Base-by-base conservation (phyloP, 2,113 vertebrate genomes). In the Mus spicilegus region DNA sequence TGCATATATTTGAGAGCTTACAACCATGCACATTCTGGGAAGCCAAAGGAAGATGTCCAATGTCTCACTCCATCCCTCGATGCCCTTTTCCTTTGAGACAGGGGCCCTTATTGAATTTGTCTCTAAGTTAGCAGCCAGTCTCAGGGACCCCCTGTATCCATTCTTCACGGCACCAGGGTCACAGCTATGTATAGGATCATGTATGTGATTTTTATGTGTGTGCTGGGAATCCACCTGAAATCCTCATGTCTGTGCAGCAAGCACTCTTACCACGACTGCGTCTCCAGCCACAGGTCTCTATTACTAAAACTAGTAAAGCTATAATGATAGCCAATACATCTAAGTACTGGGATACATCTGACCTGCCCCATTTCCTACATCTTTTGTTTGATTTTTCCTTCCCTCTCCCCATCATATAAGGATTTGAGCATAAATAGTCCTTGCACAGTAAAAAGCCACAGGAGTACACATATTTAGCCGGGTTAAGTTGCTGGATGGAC, bases 401-500 rank as follows among this genome's bases (percentile, higher is more conserved):
- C 54, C 9, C 3, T 33, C 3, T 22, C 75, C 39, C 0, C 14
- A 3, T 42, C 16, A 75, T 11, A 39, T 2, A 54, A 33, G 33
- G 0, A 1, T 80, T 94, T 76, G 14, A 70, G 16, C 22, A 84
- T 88, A 89, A 96, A 96, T 95, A 87, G 76, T 24, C 7, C 39
- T 69, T 49, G 22, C 51, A 69, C 5, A 28, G 8, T 94, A 49
- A 75, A 92, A 87, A 65, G 30, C 51, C 30, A 69, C 36, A 1
- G 17, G 24, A 90, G 1, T 80, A 80, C 11, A 86, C 39, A 58
- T 61, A 14, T 91, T 90, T 87, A 46, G 94, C 39, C 33, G 56
- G 61, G 20, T 69, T 90, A 90, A 46, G 20, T 75, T 86, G 63
- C 49, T 87, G 63, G 70, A 61, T 2, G 56, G 30, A 16, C 42